A percentile compares a stretch with the other conserved stretches of the same genome.
Evolutionary conservation across 2,113 vertebrate genomes (phyloP).

Genomic region (Apodemus sylvaticus): DNA sequence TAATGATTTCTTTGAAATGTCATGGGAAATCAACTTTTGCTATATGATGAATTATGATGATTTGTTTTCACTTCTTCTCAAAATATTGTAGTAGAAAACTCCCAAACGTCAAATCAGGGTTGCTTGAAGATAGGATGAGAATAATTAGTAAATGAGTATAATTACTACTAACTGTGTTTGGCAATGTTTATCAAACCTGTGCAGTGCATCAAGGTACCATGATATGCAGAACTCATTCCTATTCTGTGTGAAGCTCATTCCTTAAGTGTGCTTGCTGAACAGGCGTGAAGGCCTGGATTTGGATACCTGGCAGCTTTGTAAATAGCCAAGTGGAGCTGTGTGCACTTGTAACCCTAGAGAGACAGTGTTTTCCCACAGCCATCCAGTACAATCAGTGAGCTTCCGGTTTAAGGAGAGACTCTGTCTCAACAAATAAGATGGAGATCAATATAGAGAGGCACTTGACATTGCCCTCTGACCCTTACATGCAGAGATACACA

Average conservation of each 20-base stretch:
- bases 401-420: neutral
- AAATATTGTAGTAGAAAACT: neutral
- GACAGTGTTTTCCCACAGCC: neutral
- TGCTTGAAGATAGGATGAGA: neutral
- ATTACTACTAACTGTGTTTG: neutral
- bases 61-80: constrained; percentile 12
- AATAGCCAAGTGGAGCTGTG: too few species aligned
- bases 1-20: neutral
- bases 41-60: neutral
- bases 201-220: neutral
- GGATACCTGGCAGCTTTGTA: neutral
- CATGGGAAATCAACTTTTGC: neutral
- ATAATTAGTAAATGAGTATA: neutral
- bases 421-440: neutral
- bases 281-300: neutral
- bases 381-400: neutral
- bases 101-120: neutral
- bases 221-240: neutral
- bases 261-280: neutral
- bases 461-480: neutral
- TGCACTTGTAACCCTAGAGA: neutral
- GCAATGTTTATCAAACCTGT: neutral
- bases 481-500: neutral
- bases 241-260: neutral
- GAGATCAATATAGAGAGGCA: neutral